Percentiles rank a stretch among this genome's conserved stretches.
Evolutionary conservation across 2,888 invertebrate genomes (phyloP).

Genomic region (Apoderus coryli): DNA sequence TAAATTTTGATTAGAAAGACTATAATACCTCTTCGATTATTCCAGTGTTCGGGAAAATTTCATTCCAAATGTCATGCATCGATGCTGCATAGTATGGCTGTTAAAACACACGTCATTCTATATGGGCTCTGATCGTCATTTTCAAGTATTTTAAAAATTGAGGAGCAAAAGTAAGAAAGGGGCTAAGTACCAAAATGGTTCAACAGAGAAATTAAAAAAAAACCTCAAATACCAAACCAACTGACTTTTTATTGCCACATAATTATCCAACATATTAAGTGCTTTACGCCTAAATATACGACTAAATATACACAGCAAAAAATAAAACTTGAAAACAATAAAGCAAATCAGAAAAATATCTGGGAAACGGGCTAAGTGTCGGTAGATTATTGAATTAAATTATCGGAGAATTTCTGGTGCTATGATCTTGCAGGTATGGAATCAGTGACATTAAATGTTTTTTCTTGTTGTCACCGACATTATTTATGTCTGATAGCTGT

Average conservation of each 20-base stretch:
- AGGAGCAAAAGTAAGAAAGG: conserved; percentile 4
- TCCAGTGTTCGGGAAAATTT: no score
- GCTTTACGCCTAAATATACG: conserved; percentile 1
- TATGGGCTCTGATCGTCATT: no score
- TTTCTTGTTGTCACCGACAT: conserved; percentile 10
- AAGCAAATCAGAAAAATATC: conserved; percentile 1
- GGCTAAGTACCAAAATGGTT: conserved; percentile 2
- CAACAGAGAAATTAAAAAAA: conserved; percentile 1
- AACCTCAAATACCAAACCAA: background rate
- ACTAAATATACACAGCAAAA: conserved; percentile 3
- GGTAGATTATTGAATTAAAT: conserved; percentile 7
- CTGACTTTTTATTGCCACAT: conserved; percentile 4
- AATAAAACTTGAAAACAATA: conserved; percentile 2
- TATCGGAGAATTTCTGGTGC: conserved; percentile 7
- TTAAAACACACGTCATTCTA: no score
- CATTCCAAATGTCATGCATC: no score
- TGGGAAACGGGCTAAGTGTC: conserved; percentile 10
- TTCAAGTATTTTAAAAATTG: no score
- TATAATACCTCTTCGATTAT: no score
- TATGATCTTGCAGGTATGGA: conserved; percentile 6
- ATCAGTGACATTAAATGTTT: conserved; percentile 10
- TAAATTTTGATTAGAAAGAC: no score
- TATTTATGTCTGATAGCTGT: conserved; percentile 8
- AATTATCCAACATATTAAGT: conserved; percentile 4
- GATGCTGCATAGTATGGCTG: no score